These are phyloP conservation scores for Leptopilina drosophilae DNA, from an alignment of 2,888 invertebrate species.

Conservation along the genomic window DNA sequence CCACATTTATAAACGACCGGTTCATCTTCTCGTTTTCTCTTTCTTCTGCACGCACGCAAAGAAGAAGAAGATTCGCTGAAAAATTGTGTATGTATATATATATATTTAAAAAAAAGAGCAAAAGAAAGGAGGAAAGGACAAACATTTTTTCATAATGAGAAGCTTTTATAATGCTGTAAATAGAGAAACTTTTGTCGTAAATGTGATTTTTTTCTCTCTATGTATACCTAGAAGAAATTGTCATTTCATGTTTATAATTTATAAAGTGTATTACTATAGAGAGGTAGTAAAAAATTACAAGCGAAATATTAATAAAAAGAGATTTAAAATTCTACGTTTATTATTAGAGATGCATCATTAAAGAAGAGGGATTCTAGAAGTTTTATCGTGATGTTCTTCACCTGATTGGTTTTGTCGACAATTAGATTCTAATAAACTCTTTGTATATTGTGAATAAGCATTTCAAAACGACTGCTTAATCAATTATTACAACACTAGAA, in stretches of 20 bases:
- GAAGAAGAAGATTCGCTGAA: constrained; percentile 18
- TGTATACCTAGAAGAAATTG: background rate
- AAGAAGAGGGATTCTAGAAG: background rate
- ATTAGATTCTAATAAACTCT: constrained; percentile 28
- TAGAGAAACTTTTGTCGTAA: constrained; percentile 25
- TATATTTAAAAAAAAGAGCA: too few relatives aligned
- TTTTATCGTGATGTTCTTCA: constrained; percentile 37
- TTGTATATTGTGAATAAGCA: background rate
- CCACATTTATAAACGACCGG: constrained; percentile 16
- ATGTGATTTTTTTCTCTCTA: constrained; percentile 2
- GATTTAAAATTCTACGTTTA: constrained; percentile 8
- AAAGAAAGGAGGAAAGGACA: background rate
- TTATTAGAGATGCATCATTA: constrained; percentile 24
- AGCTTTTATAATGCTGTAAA: constrained; percentile 5
- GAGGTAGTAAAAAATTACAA: background rate
- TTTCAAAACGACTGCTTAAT: background rate
- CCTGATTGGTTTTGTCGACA: constrained; percentile 23
- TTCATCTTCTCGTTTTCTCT: constrained; percentile 40
- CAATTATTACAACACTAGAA: constrained; percentile 9
- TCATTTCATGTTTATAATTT: background rate
- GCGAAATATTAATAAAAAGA: background rate
- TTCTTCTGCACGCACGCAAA: constrained; percentile 23
- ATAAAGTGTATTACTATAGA: background rate
- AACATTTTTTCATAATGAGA: background rate
- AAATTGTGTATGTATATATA: background rate